Percentiles rank a stretch among this genome's conserved stretches.
Evolutionary conservation across 2,113 vertebrate genomes (phyloP).

Genomic region (Tetrax tetrax): DNA sequence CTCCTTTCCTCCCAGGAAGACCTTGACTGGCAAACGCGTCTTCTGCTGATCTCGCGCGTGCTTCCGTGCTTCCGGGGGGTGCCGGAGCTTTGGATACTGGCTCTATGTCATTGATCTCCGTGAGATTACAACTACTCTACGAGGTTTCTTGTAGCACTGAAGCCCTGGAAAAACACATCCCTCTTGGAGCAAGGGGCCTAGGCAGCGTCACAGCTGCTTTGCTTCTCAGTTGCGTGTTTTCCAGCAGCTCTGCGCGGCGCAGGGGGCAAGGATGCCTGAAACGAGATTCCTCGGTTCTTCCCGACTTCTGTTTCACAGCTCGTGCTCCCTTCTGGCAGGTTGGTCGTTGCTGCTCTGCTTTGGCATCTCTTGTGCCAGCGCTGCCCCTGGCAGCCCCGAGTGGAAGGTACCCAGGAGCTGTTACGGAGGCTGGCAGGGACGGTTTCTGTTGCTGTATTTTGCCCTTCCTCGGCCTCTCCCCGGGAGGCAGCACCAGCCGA

Average conservation of each 20-base stretch:
- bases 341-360: background rate
- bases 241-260: background rate
- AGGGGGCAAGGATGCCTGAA: background rate
- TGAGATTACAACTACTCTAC: background rate
- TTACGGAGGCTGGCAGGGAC: background rate
- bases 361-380: background rate
- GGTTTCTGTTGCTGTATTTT: background rate
- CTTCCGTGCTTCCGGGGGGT: background rate
- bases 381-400: background rate
- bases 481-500: background rate
- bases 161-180: background rate
- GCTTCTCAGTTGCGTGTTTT: background rate
- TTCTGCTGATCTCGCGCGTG: fast-evolving
- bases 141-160: background rate
- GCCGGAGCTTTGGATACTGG: background rate
- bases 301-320: background rate
- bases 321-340: fast-evolving
- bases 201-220: background rate
- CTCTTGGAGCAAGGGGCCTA: background rate
- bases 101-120: background rate
- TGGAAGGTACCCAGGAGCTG: background rate
- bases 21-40: background rate
- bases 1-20: background rate
- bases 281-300: background rate
- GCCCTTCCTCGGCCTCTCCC: background rate